phyloP scores from a whole-genome alignment of 53 echinoderm and acorn worm species.

The Luidia sarsii region DNA sequence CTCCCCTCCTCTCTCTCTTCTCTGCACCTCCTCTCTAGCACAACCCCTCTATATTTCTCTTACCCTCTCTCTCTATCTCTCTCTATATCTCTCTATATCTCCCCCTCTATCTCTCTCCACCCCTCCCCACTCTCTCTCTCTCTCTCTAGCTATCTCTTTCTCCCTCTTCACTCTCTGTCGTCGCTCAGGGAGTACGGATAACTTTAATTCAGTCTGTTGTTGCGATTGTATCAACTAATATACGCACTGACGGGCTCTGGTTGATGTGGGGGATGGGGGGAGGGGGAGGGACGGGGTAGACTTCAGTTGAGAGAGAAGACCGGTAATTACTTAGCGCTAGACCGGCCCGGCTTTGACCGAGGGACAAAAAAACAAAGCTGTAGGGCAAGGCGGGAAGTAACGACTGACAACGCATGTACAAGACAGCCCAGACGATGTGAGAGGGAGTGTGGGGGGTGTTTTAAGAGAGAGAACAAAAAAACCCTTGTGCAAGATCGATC shows the following conservation, averaged over 20 bases:
- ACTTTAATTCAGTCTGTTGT: constrained; percentile 29
- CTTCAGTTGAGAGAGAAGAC: not conserved
- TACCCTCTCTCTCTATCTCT: not conserved
- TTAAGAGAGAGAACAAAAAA: too few relatives aligned
- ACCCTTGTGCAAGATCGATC: too few relatives aligned
- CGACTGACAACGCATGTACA: constrained; percentile 22
- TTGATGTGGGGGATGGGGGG: too few relatives aligned
- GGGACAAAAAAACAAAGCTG: too few relatives aligned
- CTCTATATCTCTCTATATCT: not conserved
- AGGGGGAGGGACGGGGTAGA: too few relatives aligned
- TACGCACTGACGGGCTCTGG: constrained; percentile 15
- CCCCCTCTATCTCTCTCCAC: too few relatives aligned
- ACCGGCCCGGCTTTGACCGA: too few relatives aligned
- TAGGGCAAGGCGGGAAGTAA: not conserved
- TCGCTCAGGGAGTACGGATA: not conserved
- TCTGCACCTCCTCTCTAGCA: too few relatives aligned
- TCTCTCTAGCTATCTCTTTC: not conserved
- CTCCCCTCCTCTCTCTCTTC: too few relatives aligned
- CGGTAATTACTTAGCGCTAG: constrained; percentile 44
- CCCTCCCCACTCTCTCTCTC: not conserved
- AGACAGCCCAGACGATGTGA: too few relatives aligned
- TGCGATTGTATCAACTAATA: constrained; percentile 41
- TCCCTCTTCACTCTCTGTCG: not conserved
- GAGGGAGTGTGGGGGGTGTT: too few relatives aligned
- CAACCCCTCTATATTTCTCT: too few relatives aligned